Percentiles rank a stretch among this genome's conserved stretches.
Evolutionary conservation across 2,113 vertebrate genomes (phyloP).

Genomic region (Naja naja): DNA sequence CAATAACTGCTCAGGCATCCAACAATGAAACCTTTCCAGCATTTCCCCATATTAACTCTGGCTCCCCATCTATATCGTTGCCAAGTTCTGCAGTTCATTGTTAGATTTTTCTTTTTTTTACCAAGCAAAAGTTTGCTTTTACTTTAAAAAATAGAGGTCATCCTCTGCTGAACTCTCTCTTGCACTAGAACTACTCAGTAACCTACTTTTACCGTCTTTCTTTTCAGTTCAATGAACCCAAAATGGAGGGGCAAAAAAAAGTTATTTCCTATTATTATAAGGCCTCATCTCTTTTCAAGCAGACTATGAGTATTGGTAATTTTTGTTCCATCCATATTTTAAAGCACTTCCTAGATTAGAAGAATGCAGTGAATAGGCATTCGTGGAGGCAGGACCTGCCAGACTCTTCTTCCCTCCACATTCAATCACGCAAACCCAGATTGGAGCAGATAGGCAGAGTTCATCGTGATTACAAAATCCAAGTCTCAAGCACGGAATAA

Average conservation of each 20-base stretch:
- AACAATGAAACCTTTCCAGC: background rate
- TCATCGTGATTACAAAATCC: background rate
- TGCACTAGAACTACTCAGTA: background rate
- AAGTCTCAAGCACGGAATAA: background rate
- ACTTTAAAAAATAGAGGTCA: background rate
- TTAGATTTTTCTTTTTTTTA: background rate
- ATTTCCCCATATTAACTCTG: background rate
- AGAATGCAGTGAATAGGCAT: background rate
- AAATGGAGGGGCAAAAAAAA: background rate
- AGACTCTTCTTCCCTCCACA: background rate
- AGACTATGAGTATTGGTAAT: background rate
- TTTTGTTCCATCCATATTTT: background rate
- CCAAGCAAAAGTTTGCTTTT: no score
- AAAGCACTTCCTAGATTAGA: background rate
- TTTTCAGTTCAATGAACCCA: background rate
- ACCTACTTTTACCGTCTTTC: background rate
- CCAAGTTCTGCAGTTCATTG: background rate
- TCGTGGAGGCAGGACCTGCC: background rate
- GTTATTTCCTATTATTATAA: background rate
- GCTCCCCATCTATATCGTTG: background rate
- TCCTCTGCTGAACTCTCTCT: background rate
- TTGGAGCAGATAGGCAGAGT: background rate
- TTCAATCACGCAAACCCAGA: background rate
- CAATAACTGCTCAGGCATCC: background rate
- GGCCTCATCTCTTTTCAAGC: background rate